phyloP scores from a whole-genome alignment of 1,140 invertebrate genomes.

The Cyclargus thomasi region DNA sequence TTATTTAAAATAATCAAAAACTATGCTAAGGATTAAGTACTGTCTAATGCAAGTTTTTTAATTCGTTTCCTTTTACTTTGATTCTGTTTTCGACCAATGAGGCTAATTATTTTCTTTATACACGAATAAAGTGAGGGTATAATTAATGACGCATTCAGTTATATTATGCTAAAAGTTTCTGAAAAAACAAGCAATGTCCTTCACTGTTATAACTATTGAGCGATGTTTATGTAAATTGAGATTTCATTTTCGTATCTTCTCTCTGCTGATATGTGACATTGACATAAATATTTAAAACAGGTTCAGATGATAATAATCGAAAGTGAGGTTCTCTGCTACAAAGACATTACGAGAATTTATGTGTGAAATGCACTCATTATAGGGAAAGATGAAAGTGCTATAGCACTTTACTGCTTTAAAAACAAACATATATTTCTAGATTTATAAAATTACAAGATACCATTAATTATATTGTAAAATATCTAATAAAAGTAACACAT shows the following conservation, averaged over 20 bases:
- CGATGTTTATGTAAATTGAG: slow-evolving; percentile 34
- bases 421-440: too few species aligned
- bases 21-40: too few species aligned
- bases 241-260: slow-evolving; percentile 40
- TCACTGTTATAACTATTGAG: slow-evolving; percentile 24
- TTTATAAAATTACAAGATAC: too few species aligned
- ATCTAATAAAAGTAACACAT: neutral
- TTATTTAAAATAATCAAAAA: too few species aligned
- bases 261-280: slow-evolving; percentile 52
- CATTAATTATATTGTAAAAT: too few species aligned
- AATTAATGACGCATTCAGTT: too few species aligned
- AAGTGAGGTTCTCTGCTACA: slow-evolving; percentile 38
- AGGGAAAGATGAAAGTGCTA: neutral
- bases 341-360: slow-evolving; percentile 3
- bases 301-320: slow-evolving; percentile 46
- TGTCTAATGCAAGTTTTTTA: too few species aligned
- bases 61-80: too few species aligned
- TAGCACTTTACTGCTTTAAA: neutral
- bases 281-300: slow-evolving; percentile 59
- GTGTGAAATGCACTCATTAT: neutral
- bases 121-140: too few species aligned
- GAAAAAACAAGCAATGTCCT: slow-evolving; percentile 19
- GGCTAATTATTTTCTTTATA: too few species aligned
- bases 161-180: too few species aligned
- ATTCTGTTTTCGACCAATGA: too few species aligned